Evolutionary conservation across 2,113 vertebrate species (phyloP).

Genomic region (Protobothrops flavoviridis): DNA sequence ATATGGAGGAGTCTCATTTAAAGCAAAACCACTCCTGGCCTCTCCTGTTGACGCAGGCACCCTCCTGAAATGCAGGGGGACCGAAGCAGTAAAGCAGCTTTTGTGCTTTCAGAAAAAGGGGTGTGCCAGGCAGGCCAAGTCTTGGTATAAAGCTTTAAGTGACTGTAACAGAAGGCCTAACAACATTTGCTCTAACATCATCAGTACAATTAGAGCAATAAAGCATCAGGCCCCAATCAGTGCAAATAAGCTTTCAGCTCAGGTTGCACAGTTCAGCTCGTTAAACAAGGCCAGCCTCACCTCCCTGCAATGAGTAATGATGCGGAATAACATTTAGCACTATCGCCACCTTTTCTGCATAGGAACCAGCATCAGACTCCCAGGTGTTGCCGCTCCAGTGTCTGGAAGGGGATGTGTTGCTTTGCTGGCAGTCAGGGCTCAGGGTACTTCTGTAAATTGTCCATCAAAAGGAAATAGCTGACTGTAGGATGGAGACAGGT

Average conservation of each 20-base stretch:
- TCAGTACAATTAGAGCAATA: constrained; percentile 63
- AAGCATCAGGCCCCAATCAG: constrained; percentile 58
- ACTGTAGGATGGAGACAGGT: background rate
- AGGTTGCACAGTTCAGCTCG: constrained; percentile 72
- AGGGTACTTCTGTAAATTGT: background rate
- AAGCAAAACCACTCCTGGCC: background rate
- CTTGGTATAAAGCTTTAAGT: constrained; percentile 62
- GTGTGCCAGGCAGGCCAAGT: background rate
- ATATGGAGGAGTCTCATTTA: background rate
- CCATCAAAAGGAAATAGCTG: background rate
- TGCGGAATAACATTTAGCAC: constrained; percentile 68
- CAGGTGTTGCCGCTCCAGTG: constrained; percentile 36
- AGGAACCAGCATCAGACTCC: constrained; percentile 65
- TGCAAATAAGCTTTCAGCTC: constrained; percentile 63
- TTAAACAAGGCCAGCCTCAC: constrained; percentile 74
- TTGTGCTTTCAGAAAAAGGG: background rate
- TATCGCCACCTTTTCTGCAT: constrained; percentile 71
- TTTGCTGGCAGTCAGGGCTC: constrained; percentile 68
- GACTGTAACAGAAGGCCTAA: constrained; percentile 63
- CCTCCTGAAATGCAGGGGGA: background rate
- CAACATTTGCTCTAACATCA: constrained; percentile 61
- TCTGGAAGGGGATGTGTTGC: constrained; percentile 60
- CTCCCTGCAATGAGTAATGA: constrained; percentile 66
- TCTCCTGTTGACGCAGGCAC: background rate
- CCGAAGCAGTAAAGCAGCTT: background rate